These are phyloP conservation scores for Octodon degus DNA, from an alignment of 2,113 vertebrate genomes.

Conservation along the genomic window DNA sequence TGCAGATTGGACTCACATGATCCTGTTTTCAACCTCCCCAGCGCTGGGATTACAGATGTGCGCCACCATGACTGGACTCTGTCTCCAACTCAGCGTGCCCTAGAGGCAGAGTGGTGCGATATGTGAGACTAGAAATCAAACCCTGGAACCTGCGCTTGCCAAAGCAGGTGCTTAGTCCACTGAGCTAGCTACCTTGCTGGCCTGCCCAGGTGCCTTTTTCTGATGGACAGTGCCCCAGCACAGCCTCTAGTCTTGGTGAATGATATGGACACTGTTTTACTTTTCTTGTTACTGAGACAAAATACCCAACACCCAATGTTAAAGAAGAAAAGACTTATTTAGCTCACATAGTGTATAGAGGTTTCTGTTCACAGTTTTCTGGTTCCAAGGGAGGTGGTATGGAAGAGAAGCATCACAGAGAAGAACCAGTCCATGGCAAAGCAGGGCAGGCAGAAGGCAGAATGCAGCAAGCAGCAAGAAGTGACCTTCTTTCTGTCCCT, in stretches of 20 bases:
- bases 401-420: not conserved
- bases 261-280: not conserved
- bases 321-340: not conserved
- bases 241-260: not conserved
- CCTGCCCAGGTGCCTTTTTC: not conserved
- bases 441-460: not conserved
- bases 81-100: no score
- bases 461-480: not conserved
- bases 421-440: not conserved
- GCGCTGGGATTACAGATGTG: no score
- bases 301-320: not conserved
- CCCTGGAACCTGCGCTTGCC: no score
- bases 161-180: no score
- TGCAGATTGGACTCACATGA: no score
- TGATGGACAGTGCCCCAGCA: not conserved
- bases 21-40: no score
- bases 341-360: not conserved
- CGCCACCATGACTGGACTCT: no score
- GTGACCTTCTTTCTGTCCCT: not conserved
- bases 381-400: not conserved
- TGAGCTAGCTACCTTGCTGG: no score
- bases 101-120: no score
- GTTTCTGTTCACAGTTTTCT: not conserved
- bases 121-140: no score
- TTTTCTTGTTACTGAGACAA: not conserved